These are phyloP conservation scores for Batillaria attramentaria DNA, from an alignment of 1,140 invertebrate species.

Conservation along the genomic window DNA sequence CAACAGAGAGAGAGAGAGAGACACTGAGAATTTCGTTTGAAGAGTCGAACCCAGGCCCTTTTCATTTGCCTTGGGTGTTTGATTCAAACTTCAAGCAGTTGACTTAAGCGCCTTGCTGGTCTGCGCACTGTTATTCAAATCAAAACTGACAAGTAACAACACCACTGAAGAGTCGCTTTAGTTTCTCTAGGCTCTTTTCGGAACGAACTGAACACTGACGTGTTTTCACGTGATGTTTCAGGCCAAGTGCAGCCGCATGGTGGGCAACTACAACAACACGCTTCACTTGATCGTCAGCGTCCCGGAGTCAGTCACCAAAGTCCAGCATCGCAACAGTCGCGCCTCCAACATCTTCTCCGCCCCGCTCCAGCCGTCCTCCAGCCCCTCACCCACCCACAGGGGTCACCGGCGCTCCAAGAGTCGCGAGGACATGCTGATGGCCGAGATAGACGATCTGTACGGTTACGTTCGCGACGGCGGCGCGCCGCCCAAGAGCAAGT, in stretches of 20 bases:
- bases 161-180: neutral
- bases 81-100: no score
- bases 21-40: neutral
- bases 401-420: constrained; percentile 58
- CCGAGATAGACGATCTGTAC: constrained; percentile 97
- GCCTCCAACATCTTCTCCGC: constrained; percentile 60
- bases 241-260: constrained; percentile 84
- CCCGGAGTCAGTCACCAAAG: constrained; percentile 60
- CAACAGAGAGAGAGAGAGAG: neutral
- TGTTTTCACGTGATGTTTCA: constrained; percentile 1
- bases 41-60: no score
- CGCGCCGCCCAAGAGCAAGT: constrained; percentile 75
- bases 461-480: constrained; percentile 91
- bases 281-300: constrained; percentile 75
- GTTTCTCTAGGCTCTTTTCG: neutral
- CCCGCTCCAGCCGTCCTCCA: constrained; percentile 58
- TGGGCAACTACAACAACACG: constrained; percentile 87
- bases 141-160: no score
- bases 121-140: no score
- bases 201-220: neutral
- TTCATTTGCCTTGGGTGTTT: no score
- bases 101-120: no score
- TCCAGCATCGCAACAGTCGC: constrained; percentile 60
- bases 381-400: neutral
- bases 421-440: constrained; percentile 80